These are phyloP conservation scores for Leuciscus waleckii DNA, from an alignment of 2,797 vertebrate species.

Conservation along the genomic window DNA sequence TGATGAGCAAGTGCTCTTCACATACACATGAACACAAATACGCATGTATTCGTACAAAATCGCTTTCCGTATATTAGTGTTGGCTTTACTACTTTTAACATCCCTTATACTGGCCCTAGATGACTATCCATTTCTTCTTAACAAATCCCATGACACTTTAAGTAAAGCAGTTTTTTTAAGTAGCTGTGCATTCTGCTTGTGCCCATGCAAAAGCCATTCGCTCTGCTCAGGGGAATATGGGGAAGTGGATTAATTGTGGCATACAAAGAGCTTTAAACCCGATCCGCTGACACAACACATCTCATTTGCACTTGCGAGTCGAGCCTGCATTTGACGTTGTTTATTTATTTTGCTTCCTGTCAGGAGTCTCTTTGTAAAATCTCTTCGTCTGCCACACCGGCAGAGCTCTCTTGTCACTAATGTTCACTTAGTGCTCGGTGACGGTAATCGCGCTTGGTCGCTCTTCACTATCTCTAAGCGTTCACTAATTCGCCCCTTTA, in stretches of 20 bases:
- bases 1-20: neutral
- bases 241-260: slow-evolving; percentile 39
- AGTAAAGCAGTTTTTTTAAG: slow-evolving; percentile 24
- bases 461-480: slow-evolving; percentile 1
- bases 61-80: neutral
- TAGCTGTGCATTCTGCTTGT: slow-evolving; percentile 13
- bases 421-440: slow-evolving; percentile 30
- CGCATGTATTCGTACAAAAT: neutral
- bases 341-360: slow-evolving; percentile 57
- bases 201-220: slow-evolving; percentile 1
- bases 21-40: neutral
- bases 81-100: neutral
- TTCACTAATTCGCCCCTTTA: slow-evolving; percentile 40
- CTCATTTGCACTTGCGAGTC: slow-evolving; percentile 44
- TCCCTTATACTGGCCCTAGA: neutral
- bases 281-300: slow-evolving; percentile 30
- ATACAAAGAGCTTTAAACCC: slow-evolving; percentile 42
- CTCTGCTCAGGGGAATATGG: slow-evolving; percentile 27
- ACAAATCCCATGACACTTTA: slow-evolving; percentile 7
- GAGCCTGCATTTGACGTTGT: slow-evolving; percentile 23
- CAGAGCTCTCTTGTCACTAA: slow-evolving; percentile 30
- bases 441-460: slow-evolving; percentile 1
- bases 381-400: slow-evolving; percentile 43
- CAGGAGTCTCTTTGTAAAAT: slow-evolving; percentile 50
- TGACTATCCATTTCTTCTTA: neutral